phyloP scores from a whole-genome alignment of 2,888 invertebrate genomes.

The Machimus rusticus region DNA sequence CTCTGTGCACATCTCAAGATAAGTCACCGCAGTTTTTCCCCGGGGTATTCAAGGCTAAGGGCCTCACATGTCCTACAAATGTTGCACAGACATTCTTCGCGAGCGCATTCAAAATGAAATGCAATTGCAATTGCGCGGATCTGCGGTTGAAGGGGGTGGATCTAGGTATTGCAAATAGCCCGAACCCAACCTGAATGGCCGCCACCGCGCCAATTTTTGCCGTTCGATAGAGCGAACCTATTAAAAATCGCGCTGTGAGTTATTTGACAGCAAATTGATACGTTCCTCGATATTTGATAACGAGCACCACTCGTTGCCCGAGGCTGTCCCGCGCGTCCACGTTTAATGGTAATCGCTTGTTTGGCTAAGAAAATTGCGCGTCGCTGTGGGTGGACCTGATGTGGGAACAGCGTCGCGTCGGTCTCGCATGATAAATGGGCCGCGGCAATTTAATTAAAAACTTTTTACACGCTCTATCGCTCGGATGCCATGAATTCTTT shows the following conservation, averaged over 20 bases:
- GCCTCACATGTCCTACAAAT: neutral
- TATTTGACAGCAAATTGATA: slow-evolving; percentile 37
- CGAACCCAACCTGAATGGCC: neutral
- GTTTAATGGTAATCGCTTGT: slow-evolving; percentile 24
- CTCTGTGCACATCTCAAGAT: neutral
- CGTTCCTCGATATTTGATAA: slow-evolving; percentile 23
- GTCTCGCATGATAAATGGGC: neutral
- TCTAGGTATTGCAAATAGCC: neutral
- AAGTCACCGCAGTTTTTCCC: neutral
- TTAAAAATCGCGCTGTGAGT: slow-evolving; percentile 22
- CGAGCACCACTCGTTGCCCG: neutral
- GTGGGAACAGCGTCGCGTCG: neutral
- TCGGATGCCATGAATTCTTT: neutral
- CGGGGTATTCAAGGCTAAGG: neutral
- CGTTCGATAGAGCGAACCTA: slow-evolving; percentile 1
- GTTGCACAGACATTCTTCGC: neutral
- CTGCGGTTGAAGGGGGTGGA: neutral
- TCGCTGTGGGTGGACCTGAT: neutral
- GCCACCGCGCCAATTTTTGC: neutral
- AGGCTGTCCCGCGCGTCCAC: neutral
- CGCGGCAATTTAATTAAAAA: slow-evolving; percentile 1
- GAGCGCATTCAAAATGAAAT: slow-evolving; percentile 1
- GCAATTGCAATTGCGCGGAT: neutral
- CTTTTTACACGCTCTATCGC: neutral
- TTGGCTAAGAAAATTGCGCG: slow-evolving; percentile 14